These are phyloP conservation scores for Macrobrachium nipponense DNA, from an alignment of 1,140 invertebrate species.

Conservation along the genomic window DNA sequence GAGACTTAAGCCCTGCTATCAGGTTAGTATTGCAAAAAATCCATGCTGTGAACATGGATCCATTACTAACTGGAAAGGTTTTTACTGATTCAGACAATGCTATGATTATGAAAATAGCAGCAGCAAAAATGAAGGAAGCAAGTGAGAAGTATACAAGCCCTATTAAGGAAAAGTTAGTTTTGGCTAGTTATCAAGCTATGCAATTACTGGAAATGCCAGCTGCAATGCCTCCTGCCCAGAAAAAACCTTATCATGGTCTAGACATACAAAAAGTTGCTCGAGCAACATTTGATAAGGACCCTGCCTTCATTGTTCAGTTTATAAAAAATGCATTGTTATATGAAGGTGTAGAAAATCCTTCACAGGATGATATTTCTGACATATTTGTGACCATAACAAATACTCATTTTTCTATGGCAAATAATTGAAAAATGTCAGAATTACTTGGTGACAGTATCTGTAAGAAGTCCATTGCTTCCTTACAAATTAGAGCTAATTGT, in stretches of 20 bases:
- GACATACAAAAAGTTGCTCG: conserved; percentile 8
- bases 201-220: background rate
- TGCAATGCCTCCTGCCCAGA: background rate
- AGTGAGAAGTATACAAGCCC: background rate
- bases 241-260: background rate
- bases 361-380: background rate
- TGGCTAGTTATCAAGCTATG: background rate
- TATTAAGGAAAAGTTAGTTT: background rate
- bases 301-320: conserved; percentile 4
- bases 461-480: no score
- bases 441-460: no score
- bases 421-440: no score
- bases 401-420: background rate
- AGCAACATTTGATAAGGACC: conserved; percentile 3
- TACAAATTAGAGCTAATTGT: no score
- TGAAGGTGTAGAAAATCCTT: conserved; percentile 11
- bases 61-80: background rate
- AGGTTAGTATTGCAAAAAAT: background rate
- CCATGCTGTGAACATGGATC: background rate
- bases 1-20: background rate
- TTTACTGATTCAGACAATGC: conserved; percentile 13
- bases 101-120: conserved; percentile 1
- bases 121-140: background rate
- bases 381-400: conserved; percentile 15
- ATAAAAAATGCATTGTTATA: conserved; percentile 18